Conservation (phyloP, 2,888 invertebrate genomes). For the Cerastis rubricosa region DNA sequence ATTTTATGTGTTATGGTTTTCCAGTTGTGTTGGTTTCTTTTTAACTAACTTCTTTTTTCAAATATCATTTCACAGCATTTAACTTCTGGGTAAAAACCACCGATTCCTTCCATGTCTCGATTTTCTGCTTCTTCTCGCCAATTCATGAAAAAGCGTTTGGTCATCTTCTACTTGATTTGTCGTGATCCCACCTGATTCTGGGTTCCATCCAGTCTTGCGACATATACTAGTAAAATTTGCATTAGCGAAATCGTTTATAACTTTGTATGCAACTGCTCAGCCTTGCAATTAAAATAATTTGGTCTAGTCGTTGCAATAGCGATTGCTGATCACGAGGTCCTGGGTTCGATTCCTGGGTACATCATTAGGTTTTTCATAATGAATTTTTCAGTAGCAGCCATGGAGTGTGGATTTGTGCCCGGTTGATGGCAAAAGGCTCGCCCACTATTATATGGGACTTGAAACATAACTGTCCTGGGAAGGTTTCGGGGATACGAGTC, state of each 20-base stretch:
- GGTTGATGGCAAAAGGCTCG: too few relatives aligned
- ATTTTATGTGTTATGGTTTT: background rate
- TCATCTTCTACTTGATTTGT: background rate
- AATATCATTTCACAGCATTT: background rate
- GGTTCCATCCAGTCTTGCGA: background rate
- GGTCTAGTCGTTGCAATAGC: too few relatives aligned
- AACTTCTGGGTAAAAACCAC: background rate
- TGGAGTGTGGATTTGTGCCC: too few relatives aligned
- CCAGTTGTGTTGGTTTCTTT: background rate
- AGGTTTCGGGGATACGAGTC: too few relatives aligned
- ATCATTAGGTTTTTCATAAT: too few relatives aligned
- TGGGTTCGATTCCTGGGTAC: too few relatives aligned
- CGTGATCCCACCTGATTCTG: too few relatives aligned
- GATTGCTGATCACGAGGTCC: too few relatives aligned
- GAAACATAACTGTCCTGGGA: too few relatives aligned
- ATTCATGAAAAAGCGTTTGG: background rate
- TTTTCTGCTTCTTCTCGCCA: background rate
- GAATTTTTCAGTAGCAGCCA: too few relatives aligned
- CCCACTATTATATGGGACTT: too few relatives aligned
- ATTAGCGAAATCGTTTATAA: constrained; percentile 15
- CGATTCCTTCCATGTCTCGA: background rate
- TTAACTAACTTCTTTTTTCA: too few relatives aligned
- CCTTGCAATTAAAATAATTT: background rate
- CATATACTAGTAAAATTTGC: constrained; percentile 8
- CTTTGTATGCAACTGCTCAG: constrained; percentile 1